A percentile compares a stretch with the other conserved stretches of the same genome.
Conservation (phyloP, 2,888 invertebrate genomes). For the Xestia rhomboidea region DNA sequence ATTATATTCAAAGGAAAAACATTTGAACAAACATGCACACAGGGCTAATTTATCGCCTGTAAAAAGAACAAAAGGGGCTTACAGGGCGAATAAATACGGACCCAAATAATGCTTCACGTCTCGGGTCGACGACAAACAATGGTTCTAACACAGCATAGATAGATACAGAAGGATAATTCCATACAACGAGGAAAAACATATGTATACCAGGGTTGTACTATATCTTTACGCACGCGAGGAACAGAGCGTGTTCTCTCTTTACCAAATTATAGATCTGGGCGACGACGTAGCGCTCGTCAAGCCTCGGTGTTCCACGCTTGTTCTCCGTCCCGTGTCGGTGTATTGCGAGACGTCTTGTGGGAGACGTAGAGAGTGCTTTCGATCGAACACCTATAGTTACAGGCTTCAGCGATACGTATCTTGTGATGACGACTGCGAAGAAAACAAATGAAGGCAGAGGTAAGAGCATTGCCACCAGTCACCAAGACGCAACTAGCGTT, state of each 20-base stretch:
- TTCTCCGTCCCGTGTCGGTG: not conserved
- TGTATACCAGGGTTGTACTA: too few relatives aligned
- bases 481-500: not conserved
- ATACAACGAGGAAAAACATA: not conserved
- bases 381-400: not conserved
- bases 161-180: not conserved
- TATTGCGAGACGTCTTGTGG: not conserved
- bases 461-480: not conserved
- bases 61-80: conserved; percentile 30
- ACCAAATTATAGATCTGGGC: too few relatives aligned
- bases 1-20: not conserved
- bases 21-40: conserved; percentile 10
- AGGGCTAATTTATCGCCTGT: conserved; percentile 26
- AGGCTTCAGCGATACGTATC: not conserved
- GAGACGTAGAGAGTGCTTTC: not conserved
- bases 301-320: not conserved
- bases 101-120: conserved; percentile 22
- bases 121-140: conserved; percentile 35
- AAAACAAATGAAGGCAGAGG: not conserved
- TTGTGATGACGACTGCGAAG: not conserved
- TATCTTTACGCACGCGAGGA: too few relatives aligned
- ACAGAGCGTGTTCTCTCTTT: too few relatives aligned
- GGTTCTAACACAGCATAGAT: not conserved
- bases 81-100: conserved; percentile 21
- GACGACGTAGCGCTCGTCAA: not conserved